These are phyloP conservation scores for Heteractis magnifica DNA, from an alignment of 92 coral and sea anemone species.

Conservation along the genomic window DNA sequence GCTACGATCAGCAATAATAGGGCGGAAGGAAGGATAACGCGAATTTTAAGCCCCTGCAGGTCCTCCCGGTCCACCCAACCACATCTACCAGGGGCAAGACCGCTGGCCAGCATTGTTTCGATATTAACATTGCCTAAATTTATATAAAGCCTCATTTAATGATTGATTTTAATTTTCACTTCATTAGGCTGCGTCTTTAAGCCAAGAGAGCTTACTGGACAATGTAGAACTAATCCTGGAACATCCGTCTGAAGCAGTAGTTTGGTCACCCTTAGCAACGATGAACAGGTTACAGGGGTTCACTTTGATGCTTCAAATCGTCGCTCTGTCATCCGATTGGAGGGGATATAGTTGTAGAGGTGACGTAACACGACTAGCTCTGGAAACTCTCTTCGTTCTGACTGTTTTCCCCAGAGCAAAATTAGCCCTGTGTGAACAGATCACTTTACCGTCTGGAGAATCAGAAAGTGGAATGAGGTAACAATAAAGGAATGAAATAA, in stretches of 20 bases:
- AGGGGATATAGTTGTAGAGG: slow-evolving; percentile 78
- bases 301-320: slow-evolving; percentile 73
- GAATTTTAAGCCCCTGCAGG: no score
- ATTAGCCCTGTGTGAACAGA: slow-evolving; percentile 70
- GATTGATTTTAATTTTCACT: background rate
- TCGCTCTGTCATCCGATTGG: slow-evolving; percentile 93
- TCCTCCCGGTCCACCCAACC: no score
- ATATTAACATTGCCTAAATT: no score
- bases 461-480: slow-evolving; percentile 84
- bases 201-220: slow-evolving; percentile 71
- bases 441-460: slow-evolving; percentile 77
- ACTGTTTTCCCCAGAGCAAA: slow-evolving; percentile 83
- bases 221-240: slow-evolving; percentile 82
- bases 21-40: no score
- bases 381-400: slow-evolving; percentile 81
- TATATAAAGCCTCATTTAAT: no score
- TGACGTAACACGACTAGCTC: slow-evolving; percentile 85
- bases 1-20: no score
- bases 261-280: slow-evolving; percentile 89
- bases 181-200: slow-evolving; percentile 69
- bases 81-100: no score
- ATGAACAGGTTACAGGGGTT: slow-evolving; percentile 91
- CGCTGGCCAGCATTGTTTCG: no score
- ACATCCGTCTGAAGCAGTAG: slow-evolving; percentile 47
- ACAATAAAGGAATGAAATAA: background rate